A percentile compares a stretch with the other conserved stretches of the same genome.
phyloP scores from a whole-genome alignment of 2,113 vertebrate species.

The Marcusenius ussheri region DNA sequence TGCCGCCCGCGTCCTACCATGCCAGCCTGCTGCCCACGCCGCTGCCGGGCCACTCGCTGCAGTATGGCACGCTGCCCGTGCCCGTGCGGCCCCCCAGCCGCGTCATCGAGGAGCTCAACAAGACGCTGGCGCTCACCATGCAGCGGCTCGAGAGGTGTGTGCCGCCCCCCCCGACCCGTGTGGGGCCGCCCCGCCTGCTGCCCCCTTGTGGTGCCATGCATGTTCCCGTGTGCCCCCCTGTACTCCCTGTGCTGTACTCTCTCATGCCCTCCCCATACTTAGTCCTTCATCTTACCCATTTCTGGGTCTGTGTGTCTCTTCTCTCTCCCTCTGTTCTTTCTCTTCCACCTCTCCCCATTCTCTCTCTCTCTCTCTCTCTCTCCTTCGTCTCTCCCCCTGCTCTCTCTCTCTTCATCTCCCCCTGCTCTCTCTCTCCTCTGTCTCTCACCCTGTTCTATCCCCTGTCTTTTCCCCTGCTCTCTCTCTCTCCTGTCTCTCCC shows the following conservation, averaged over 20 bases:
- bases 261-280: too few species aligned
- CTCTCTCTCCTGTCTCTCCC: too few species aligned
- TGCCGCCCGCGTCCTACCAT: conserved; percentile 69
- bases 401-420: neutral
- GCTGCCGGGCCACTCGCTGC: conserved; percentile 77
- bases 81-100: conserved; percentile 74
- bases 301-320: neutral
- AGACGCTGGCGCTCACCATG: conserved; percentile 91
- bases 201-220: neutral
- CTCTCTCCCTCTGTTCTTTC: neutral
- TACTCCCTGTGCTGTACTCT: too few species aligned
- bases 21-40: conserved; percentile 73
- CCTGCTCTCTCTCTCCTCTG: neutral
- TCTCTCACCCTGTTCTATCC: neutral
- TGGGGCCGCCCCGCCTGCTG: neutral
- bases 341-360: neutral
- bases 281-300: neutral
- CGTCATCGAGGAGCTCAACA: conserved; percentile 96
- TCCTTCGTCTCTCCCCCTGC: too few species aligned
- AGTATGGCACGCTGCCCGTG: conserved; percentile 75
- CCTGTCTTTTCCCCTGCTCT: neutral
- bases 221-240: neutral
- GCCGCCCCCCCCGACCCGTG: neutral
- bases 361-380: too few species aligned
- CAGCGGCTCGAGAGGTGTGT: conserved; percentile 93